These are phyloP conservation scores for Anarrhichthys ocellatus DNA, from an alignment of 2,113 vertebrate species.

Conservation along the genomic window DNA sequence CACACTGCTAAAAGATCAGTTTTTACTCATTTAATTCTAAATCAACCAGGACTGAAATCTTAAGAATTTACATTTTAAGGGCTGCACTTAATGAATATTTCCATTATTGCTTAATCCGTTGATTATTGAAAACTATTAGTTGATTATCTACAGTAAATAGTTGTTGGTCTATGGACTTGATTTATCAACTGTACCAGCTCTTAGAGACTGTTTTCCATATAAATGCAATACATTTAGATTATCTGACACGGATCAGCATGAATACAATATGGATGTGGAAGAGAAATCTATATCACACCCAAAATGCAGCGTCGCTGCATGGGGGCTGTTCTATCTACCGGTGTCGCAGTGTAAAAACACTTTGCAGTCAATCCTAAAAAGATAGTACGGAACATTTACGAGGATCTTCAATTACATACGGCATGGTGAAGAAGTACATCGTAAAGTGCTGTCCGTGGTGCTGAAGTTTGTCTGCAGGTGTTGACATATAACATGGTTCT, in stretches of 20 bases:
- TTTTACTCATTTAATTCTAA: too few relatives aligned
- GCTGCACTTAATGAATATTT: not conserved
- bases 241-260: not conserved
- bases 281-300: not conserved
- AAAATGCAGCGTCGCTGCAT: too few relatives aligned
- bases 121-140: too few relatives aligned
- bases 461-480: slow-evolving; percentile 64
- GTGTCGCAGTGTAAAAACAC: not conserved
- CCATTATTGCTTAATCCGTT: not conserved
- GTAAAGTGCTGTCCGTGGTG: slow-evolving; percentile 77
- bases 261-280: not conserved
- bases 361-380: not conserved
- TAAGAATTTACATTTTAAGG: not conserved
- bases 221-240: too few relatives aligned
- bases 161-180: too few relatives aligned
- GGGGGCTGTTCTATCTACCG: not conserved
- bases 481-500: slow-evolving; percentile 13
- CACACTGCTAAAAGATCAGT: not conserved
- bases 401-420: slow-evolving; percentile 21
- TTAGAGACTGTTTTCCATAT: too few relatives aligned
- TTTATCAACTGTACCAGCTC: too few relatives aligned
- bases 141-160: too few relatives aligned
- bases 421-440: slow-evolving; percentile 10
- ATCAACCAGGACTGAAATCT: too few relatives aligned
- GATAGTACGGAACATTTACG: not conserved